Evolutionary conservation across 2,888 invertebrate genomes (phyloP).

Genomic region (Campoplex nolae): DNA sequence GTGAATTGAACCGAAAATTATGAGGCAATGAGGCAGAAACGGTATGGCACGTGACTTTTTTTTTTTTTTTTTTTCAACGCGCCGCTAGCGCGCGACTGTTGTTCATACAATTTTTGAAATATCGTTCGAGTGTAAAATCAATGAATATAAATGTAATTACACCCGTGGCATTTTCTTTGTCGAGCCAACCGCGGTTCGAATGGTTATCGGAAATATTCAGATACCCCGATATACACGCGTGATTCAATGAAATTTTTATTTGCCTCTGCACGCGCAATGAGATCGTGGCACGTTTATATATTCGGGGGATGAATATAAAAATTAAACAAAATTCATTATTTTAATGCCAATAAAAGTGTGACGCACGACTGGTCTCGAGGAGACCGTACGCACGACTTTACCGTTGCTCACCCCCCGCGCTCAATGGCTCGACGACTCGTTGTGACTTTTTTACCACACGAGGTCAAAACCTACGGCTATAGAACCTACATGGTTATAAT

Average conservation of each 20-base stretch:
- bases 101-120: not conserved
- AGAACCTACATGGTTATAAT: slow-evolving; percentile 19
- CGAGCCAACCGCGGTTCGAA: not conserved
- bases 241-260: not conserved
- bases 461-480: slow-evolving; percentile 14
- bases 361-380: not conserved
- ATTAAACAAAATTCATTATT: not conserved
- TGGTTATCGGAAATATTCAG: not conserved
- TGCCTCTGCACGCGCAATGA: not conserved
- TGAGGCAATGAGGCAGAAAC: slow-evolving; percentile 59
- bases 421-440: slow-evolving; percentile 12
- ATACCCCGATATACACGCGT: not conserved
- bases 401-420: not conserved
- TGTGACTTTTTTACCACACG: slow-evolving; percentile 9
- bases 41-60: slow-evolving; percentile 23
- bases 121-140: not conserved
- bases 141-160: not conserved
- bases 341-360: not conserved
- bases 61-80: slow-evolving; percentile 5
- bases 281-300: not conserved
- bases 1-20: slow-evolving; percentile 62
- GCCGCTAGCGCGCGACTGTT: not conserved
- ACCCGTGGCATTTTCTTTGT: not conserved
- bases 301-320: not conserved
- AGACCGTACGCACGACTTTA: not conserved